These are phyloP conservation scores for Sebastes kiyomatsui DNA, from an alignment of 2,797 vertebrate species.

Conservation along the genomic window DNA sequence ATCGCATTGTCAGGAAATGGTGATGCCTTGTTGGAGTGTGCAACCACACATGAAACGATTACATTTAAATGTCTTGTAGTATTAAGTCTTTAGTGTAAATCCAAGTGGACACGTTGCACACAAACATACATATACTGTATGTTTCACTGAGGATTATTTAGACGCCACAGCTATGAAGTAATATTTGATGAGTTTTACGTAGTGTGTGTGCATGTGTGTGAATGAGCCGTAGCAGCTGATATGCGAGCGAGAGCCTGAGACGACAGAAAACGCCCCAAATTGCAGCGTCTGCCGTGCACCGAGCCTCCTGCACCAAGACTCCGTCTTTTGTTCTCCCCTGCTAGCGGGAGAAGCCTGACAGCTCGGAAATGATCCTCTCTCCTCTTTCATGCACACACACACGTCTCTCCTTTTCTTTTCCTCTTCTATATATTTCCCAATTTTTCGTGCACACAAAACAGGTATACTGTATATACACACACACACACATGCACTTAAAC, in stretches of 20 bases:
- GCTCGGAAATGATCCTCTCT: constrained; percentile 80
- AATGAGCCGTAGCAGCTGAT: constrained; percentile 58
- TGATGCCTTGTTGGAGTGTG: constrained; percentile 5
- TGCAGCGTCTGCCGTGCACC: constrained; percentile 73
- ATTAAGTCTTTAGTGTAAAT: constrained; percentile 3
- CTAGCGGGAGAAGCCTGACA: constrained; percentile 79
- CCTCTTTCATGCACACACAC: constrained; percentile 22
- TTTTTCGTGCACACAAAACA: constrained; percentile 27
- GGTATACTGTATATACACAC: neutral
- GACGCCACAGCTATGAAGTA: constrained; percentile 13
- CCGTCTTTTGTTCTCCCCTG: constrained; percentile 81
- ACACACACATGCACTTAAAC: constrained; percentile 35
- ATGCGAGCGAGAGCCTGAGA: constrained; percentile 65
- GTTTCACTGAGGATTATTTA: constrained; percentile 55
- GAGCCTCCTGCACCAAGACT: constrained; percentile 76
- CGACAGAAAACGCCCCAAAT: constrained; percentile 78
- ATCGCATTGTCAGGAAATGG: neutral
- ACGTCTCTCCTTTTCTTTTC: constrained; percentile 29
- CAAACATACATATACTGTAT: neutral
- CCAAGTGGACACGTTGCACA: neutral
- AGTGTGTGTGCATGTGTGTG: constrained; percentile 1
- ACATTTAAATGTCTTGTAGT: neutral
- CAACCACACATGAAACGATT: neutral
- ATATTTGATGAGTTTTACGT: neutral
- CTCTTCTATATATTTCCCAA: constrained; percentile 35